These are phyloP conservation scores for Drosophila serrata DNA, from an alignment of 1,140 invertebrate species.

Conservation along the genomic window DNA sequence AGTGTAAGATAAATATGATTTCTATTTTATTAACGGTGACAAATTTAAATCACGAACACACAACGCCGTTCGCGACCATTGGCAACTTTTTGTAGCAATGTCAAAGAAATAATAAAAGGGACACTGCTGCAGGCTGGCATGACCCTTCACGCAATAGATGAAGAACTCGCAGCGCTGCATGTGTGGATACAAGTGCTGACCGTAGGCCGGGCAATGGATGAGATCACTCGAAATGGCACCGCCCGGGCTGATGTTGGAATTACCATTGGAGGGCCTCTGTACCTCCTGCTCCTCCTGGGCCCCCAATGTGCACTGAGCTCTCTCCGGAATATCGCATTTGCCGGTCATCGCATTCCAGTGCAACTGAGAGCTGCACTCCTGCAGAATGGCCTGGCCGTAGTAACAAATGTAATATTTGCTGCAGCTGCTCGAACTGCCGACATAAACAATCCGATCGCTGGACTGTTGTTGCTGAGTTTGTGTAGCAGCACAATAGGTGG, in stretches of 20 bases:
- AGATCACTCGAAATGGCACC: conserved; percentile 42
- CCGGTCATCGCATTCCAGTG: conserved; percentile 77
- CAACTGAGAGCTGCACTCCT: conserved; percentile 70
- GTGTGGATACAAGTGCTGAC: conserved; percentile 76
- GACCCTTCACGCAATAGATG: conserved; percentile 80
- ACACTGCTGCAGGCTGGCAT: conserved; percentile 76
- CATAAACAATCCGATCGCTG: conserved; percentile 65
- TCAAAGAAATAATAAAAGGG: conserved; percentile 81
- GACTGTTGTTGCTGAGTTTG: conserved; percentile 24
- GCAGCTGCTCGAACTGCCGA: conserved; percentile 70
- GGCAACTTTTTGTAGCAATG: conserved; percentile 69
- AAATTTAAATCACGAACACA: conserved; percentile 76
- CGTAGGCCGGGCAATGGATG: conserved; percentile 72
- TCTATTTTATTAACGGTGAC: conserved; percentile 37
- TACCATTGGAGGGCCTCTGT: neutral
- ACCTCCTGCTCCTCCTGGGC: conserved; percentile 1
- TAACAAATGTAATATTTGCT: conserved; percentile 78
- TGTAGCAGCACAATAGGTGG: conserved; percentile 55
- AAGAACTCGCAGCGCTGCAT: conserved; percentile 80
- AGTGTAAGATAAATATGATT: neutral
- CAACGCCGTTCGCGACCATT: conserved; percentile 65
- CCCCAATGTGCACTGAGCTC: conserved; percentile 62
- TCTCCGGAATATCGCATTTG: conserved; percentile 75
- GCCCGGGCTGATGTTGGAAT: neutral
- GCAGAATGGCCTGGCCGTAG: conserved; percentile 75